Percentiles rank a stretch among this genome's conserved stretches.
Conservation (phyloP, 1,140 invertebrate genomes). For the Trypoxylus dichotomus region DNA sequence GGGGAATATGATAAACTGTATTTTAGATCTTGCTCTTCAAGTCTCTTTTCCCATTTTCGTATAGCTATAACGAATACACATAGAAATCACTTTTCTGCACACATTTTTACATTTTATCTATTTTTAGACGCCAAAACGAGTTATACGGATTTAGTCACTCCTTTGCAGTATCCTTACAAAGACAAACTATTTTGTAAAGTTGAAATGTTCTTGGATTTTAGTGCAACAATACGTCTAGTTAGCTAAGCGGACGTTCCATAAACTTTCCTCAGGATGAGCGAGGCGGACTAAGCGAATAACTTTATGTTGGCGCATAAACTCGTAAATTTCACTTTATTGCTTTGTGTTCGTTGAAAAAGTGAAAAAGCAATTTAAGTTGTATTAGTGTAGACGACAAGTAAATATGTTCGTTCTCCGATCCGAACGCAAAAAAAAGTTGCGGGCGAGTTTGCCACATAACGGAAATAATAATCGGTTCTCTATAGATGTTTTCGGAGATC, state of each 20-base stretch:
- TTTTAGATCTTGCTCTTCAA: no score
- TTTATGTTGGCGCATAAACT: not conserved
- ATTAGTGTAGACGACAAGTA: not conserved
- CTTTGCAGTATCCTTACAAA: not conserved
- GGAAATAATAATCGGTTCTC: not conserved
- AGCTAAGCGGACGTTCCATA: not conserved
- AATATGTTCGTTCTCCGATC: not conserved
- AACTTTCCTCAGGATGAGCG: not conserved
- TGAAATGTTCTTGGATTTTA: not conserved
- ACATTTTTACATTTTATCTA: no score
- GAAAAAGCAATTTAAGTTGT: conserved; percentile 11
- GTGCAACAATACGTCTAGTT: not conserved
- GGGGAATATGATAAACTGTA: not conserved
- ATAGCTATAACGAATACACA: not conserved
- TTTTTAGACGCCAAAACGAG: no score
- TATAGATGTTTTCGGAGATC: not conserved
- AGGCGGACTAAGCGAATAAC: not conserved
- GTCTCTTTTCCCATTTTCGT: no score
- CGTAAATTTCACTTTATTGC: not conserved
- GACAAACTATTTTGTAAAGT: not conserved
- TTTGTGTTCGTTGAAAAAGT: not conserved
- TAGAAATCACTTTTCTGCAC: no score
- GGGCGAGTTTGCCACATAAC: not conserved
- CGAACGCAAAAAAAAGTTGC: not conserved
- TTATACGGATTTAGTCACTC: no score